Evolutionary conservation across 2,797 vertebrate species (phyloP), one percentile per base, ranked within the genome.

Genomic region (Myoxocephalus aenaeus): DNA sequence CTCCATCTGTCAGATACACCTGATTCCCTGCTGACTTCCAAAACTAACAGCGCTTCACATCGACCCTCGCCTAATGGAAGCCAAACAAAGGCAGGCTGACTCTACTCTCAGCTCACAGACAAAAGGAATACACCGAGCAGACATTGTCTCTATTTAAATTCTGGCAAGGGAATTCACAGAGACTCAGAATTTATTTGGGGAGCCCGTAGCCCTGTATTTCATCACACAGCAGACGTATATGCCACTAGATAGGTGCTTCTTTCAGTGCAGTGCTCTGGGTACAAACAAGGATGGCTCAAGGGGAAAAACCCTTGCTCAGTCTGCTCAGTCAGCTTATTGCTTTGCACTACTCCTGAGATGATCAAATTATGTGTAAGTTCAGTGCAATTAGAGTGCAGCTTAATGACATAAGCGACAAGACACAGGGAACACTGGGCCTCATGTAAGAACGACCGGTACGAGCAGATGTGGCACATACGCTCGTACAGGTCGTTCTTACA

Each of bases 321-420:
- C 75, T 4, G 1, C 53, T 40, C 53, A 42, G 58, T 77, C 75
- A 79, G 67, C 53, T 77, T 59, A 82, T 54, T 89, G 73, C 51
- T 65, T 20, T 38, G 51, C 59, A 58, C 32, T 61, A 25, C 56
- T 70, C 44, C 76, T 70, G 32, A 71, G 59, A 42, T 86, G 79
- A 89, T 90, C 70, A 78, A 75, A 87, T 89, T 58, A 88, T 69
- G 42, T 71, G 56, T 79, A 67, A 73, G 74, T 75, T 76, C 73
- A 73, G 53, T 72, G 22, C 54, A 82, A 79, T 88, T 85, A 84
- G 3, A 79, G 68, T 70, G 44, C 12, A 67, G 73, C 14, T 32
- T 79, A 76, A 77, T 71, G 48, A 11, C 46, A 80, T 56, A 32
- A 42, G 53, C 57, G 61, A 57, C 73, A 25, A 17, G n/a, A 80